A percentile compares a stretch with the other conserved stretches of the same genome.
Conservation (phyloP, 2,113 vertebrate species). For the Rattus rattus region DNA sequence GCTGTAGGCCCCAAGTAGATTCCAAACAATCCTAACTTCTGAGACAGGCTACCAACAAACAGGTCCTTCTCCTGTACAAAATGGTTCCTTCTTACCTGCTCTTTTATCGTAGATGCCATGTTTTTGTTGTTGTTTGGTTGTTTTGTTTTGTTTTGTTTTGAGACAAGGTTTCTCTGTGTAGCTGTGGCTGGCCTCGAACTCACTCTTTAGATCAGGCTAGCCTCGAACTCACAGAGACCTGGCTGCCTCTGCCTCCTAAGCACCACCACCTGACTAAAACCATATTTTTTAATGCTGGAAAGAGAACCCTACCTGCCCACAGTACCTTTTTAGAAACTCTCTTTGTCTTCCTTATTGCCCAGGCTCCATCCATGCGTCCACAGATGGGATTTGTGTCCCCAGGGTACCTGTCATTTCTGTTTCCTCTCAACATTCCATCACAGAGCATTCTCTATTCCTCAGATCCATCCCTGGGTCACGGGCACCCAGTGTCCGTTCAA, state of each 20-base stretch:
- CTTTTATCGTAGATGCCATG: not conserved
- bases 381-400: not conserved
- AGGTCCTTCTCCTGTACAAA: not conserved
- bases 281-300: not conserved
- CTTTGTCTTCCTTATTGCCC: not conserved
- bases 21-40: not conserved
- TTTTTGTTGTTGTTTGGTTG: not conserved
- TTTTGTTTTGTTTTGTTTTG: no score
- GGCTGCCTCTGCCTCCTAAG: not conserved
- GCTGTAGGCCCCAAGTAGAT: not conserved
- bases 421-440: not conserved
- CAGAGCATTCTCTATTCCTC: not conserved
- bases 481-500: not conserved
- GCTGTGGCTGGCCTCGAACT: not conserved
- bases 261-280: not conserved
- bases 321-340: not conserved
- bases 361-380: accelerated
- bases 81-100: not conserved
- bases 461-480: not conserved
- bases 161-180: not conserved
- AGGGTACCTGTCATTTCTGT: not conserved
- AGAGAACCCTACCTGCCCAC: not conserved
- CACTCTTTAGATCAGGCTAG: not conserved
- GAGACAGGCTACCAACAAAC: not conserved
- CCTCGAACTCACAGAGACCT: not conserved